Percentiles rank a stretch among this genome's conserved stretches.
phyloP scores from a whole-genome alignment of 2,888 invertebrate species.

The Agrochola lota region DNA sequence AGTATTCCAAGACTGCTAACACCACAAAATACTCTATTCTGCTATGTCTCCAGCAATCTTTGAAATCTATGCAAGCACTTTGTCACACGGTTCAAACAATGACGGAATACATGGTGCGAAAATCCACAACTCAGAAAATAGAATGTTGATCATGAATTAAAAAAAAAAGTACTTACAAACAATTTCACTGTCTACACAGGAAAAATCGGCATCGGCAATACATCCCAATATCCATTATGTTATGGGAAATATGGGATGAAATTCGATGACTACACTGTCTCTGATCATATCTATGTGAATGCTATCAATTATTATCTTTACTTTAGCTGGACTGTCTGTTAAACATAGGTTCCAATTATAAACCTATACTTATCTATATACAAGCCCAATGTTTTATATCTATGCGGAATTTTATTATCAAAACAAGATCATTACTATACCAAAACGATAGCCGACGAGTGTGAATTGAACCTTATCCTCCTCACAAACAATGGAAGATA shows the following conservation, averaged over 20 bases:
- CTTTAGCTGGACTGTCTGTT: neutral
- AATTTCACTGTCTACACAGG: neutral
- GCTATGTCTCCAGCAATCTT: constrained; percentile 4
- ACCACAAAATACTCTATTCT: constrained; percentile 20
- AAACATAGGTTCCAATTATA: neutral
- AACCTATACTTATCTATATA: too few relatives aligned
- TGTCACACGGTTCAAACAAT: constrained; percentile 1
- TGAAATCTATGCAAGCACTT: constrained; percentile 24
- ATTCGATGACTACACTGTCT: neutral
- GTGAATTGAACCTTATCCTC: constrained; percentile 35
- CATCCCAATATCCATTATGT: neutral
- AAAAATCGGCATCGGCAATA: neutral
- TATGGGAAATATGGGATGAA: neutral
- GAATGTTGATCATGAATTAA: constrained; percentile 4
- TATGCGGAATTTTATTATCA: neutral
- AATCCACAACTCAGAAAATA: constrained; percentile 17
- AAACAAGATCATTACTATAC: neutral
- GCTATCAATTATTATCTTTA: neutral
- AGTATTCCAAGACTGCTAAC: constrained; percentile 23
- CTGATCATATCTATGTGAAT: constrained; percentile 5
- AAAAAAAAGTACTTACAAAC: neutral
- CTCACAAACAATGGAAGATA: constrained; percentile 44
- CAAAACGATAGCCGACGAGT: constrained; percentile 2
- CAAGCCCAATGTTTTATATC: neutral
- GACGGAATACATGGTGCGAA: constrained; percentile 19